A percentile compares a stretch with the other conserved stretches of the same genome.
phyloP scores from a whole-genome alignment of 2,888 invertebrate species.

The Drepanosiphum platanoidis region DNA sequence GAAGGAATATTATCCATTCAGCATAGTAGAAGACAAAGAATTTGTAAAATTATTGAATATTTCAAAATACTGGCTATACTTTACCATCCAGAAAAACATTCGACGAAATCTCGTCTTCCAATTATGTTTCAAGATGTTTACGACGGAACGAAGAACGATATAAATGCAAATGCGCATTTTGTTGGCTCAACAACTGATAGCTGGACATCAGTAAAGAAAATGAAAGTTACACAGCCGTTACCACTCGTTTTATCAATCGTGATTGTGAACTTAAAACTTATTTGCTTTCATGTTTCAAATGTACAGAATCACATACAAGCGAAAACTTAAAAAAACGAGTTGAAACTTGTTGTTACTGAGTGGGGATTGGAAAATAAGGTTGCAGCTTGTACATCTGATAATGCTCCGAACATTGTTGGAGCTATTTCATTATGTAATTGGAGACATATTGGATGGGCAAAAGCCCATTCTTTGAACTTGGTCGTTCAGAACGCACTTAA shows the following conservation, averaged over 20 bases:
- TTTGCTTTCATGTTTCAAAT: conserved; percentile 43
- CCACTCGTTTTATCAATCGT: conserved; percentile 54
- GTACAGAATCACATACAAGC: conserved; percentile 27
- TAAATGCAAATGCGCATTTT: background rate
- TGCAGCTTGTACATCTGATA: conserved; percentile 55
- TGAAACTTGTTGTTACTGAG: background rate
- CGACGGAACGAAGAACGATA: background rate
- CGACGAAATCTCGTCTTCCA: background rate
- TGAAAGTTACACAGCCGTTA: conserved; percentile 53
- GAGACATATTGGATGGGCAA: too few species aligned
- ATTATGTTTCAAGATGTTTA: background rate
- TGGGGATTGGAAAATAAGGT: conserved; percentile 57
- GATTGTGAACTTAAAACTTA: conserved; percentile 51
- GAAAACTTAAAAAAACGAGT: conserved; percentile 45
- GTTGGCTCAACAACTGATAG: conserved; percentile 57
- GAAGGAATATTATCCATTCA: conserved; percentile 62
- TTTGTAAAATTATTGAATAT: background rate
- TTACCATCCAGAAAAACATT: conserved; percentile 44
- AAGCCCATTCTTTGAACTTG: too few species aligned
- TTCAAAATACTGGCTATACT: background rate
- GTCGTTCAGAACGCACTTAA: too few species aligned
- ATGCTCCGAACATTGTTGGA: conserved; percentile 49
- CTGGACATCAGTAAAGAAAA: conserved; percentile 58
- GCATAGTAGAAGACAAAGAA: conserved; percentile 60
- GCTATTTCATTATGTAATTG: background rate